A percentile compares a stretch with the other conserved stretches of the same genome.
phyloP scores from a whole-genome alignment of 2,113 vertebrate genomes.

The Lipotes vexillifer region DNA sequence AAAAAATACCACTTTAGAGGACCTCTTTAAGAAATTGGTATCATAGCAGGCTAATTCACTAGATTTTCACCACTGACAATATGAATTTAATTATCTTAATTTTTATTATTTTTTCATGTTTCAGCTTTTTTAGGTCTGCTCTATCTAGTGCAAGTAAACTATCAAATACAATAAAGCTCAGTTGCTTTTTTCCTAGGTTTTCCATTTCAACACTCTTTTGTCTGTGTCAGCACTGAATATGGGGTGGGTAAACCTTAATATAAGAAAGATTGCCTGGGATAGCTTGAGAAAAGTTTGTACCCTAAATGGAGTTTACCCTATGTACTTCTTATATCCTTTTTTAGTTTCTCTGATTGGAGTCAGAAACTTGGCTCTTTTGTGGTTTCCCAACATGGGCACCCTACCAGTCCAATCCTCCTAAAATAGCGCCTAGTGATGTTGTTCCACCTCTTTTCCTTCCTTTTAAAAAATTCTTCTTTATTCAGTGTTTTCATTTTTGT shows the following conservation, averaged over 20 bases:
- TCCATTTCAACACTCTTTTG: background rate
- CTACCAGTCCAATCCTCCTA: background rate
- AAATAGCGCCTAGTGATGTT: background rate
- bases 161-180: background rate
- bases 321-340: background rate
- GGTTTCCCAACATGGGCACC: background rate
- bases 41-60: background rate
- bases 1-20: background rate
- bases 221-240: background rate
- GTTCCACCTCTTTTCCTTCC: background rate
- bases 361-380: background rate
- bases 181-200: background rate
- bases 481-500: background rate
- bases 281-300: background rate
- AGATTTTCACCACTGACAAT: background rate
- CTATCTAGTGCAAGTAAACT: background rate
- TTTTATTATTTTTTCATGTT: background rate
- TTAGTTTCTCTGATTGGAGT: background rate
- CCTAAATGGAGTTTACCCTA: background rate
- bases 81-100: background rate
- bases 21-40: background rate
- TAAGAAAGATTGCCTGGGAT: background rate
- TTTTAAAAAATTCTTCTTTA: background rate
- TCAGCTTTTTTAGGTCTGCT: background rate
- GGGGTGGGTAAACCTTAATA: background rate